Conservation (phyloP, 2,888 invertebrate species). For the Hypomecis atomaria region DNA sequence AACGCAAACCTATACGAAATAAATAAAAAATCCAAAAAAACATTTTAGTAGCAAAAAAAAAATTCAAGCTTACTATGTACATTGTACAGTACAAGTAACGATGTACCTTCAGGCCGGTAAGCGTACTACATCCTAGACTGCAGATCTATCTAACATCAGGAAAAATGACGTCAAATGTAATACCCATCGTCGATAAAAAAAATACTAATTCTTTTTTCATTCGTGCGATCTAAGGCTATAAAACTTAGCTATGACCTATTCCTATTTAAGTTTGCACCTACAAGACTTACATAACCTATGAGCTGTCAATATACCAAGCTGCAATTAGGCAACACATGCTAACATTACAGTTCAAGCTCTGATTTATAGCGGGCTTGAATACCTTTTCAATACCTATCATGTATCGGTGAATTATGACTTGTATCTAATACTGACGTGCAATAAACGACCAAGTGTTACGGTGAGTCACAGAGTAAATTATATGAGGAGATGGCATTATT, state of each 20-base stretch:
- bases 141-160: too few relatives aligned
- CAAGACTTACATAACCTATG: conserved; percentile 14
- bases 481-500: background rate
- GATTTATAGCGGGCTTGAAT: conserved; percentile 37
- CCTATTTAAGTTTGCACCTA: background rate
- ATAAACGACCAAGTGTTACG: conserved; percentile 42
- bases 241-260: background rate
- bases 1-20: too few relatives aligned
- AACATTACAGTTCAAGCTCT: conserved; percentile 14
- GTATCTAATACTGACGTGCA: conserved; percentile 42
- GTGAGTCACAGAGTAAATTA: background rate
- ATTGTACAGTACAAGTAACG: too few relatives aligned
- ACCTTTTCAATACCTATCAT: conserved; percentile 46
- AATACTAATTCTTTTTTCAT: too few relatives aligned
- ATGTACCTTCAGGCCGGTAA: too few relatives aligned
- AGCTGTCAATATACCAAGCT: conserved; percentile 8
- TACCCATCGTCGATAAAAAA: too few relatives aligned
- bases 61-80: too few relatives aligned
- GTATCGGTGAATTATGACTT: conserved; percentile 47
- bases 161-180: too few relatives aligned
- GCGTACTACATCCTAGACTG: too few relatives aligned
- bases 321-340: conserved; percentile 26
- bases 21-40: too few relatives aligned
- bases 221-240: too few relatives aligned
- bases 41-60: too few relatives aligned